Conservation (phyloP, 1,140 invertebrate species). For the Pachyrhynchus sulphureomaculatus region DNA sequence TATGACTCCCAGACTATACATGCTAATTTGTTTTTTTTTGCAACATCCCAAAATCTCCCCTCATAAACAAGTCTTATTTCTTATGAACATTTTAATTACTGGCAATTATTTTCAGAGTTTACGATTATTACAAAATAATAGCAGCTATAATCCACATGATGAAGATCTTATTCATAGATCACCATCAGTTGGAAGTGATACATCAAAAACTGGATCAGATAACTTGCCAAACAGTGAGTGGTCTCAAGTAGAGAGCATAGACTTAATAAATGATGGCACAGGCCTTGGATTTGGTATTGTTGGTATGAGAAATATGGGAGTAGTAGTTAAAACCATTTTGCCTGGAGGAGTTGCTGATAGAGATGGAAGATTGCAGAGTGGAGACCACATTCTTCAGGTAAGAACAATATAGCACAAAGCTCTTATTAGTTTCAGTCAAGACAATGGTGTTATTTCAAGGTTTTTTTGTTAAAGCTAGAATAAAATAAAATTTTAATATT, state of each 20-base stretch:
- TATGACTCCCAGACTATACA: too few species aligned
- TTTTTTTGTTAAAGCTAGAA: background rate
- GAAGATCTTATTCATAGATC: conserved; percentile 58
- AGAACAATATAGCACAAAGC: background rate
- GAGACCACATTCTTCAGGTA: conserved; percentile 96
- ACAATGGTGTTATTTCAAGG: too few species aligned
- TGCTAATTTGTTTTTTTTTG: too few species aligned
- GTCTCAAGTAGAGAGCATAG: conserved; percentile 95
- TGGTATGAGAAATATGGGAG: conserved; percentile 92
- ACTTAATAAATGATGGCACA: conserved; percentile 92
- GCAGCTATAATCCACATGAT: conserved; percentile 63
- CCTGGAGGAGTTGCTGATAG: conserved; percentile 93
- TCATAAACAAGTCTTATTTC: too few species aligned
- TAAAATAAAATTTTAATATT: too few species aligned
- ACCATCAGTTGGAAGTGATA: conserved; percentile 70
- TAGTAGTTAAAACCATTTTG: conserved; percentile 96
- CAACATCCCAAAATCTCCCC: too few species aligned
- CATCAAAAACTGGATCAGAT: conserved; percentile 71
- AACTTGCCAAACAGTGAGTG: conserved; percentile 85
- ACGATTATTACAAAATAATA: conserved; percentile 76
- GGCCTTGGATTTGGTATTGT: conserved; percentile 97
- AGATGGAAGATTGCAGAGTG: conserved; percentile 89
- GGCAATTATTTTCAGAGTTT: conserved; percentile 74
- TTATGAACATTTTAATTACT: too few species aligned
- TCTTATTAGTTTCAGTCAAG: too few species aligned